These are phyloP conservation scores for Drosophila maculinotata DNA, from an alignment of 2,888 invertebrate genomes.

Conservation along the genomic window DNA sequence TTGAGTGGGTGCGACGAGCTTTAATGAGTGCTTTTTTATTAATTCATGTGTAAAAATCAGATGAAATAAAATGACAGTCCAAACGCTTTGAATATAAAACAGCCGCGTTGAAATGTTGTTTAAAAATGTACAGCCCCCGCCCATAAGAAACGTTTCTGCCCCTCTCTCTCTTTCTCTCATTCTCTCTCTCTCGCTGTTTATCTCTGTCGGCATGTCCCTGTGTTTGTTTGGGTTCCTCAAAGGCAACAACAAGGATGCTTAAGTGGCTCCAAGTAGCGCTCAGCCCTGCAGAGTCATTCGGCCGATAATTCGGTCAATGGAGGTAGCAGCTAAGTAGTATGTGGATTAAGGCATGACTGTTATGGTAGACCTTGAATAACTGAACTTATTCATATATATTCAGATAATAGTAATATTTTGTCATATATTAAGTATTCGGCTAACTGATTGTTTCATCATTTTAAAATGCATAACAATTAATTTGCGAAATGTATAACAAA, in stretches of 20 bases:
- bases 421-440: too few relatives aligned
- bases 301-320: constrained; percentile 8
- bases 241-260: constrained; percentile 14
- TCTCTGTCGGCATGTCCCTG: constrained; percentile 9
- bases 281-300: constrained; percentile 16
- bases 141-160: constrained; percentile 2
- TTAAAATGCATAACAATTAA: neutral
- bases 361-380: neutral
- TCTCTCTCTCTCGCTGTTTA: neutral
- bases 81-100: constrained; percentile 67
- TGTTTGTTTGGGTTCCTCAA: constrained; percentile 30
- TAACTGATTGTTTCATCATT: too few relatives aligned
- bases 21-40: constrained; percentile 68
- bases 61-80: constrained; percentile 66
- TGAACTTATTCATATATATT: neutral
- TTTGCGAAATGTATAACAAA: too few relatives aligned
- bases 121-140: constrained; percentile 18
- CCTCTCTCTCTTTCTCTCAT: neutral
- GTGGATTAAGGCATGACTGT: neutral
- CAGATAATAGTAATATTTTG: too few relatives aligned
- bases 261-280: constrained; percentile 42
- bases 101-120: constrained; percentile 23
- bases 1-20: constrained; percentile 19
- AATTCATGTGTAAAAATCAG: constrained; percentile 78
- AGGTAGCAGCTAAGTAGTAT: constrained; percentile 3